These are phyloP conservation scores for Lycocorax pyrrhopterus DNA, from an alignment of 2,113 vertebrate species.

Conservation along the genomic window DNA sequence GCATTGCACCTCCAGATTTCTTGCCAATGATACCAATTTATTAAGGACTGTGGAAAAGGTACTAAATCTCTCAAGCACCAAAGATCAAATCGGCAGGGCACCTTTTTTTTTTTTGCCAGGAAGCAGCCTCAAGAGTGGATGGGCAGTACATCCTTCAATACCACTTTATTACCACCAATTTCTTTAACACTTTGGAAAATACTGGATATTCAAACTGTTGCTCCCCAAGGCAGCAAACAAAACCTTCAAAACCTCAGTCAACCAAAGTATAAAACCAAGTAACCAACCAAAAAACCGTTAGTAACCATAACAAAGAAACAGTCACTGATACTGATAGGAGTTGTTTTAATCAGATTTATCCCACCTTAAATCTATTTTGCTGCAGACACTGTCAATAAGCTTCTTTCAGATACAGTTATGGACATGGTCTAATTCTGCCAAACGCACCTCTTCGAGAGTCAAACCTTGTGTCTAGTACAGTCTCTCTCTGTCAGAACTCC, in stretches of 20 bases:
- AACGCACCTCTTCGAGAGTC: background rate
- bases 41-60: background rate
- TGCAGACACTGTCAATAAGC: background rate
- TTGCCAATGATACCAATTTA: background rate
- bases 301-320: background rate
- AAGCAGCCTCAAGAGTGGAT: background rate
- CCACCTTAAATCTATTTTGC: background rate
- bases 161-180: background rate
- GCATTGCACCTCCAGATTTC: background rate
- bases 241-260: background rate
- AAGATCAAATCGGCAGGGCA: background rate
- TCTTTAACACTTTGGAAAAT: background rate
- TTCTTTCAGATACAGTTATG: background rate
- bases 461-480: rapidly evolving
- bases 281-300: background rate
- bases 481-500: background rate
- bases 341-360: background rate
- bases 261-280: background rate
- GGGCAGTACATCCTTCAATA: background rate
- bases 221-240: background rate
- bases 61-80: background rate
- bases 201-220: background rate
- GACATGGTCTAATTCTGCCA: background rate
- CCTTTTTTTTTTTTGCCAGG: background rate
- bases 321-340: background rate